Conservation (phyloP, 1,140 invertebrate species). For the Drosophila mauritiana region DNA sequence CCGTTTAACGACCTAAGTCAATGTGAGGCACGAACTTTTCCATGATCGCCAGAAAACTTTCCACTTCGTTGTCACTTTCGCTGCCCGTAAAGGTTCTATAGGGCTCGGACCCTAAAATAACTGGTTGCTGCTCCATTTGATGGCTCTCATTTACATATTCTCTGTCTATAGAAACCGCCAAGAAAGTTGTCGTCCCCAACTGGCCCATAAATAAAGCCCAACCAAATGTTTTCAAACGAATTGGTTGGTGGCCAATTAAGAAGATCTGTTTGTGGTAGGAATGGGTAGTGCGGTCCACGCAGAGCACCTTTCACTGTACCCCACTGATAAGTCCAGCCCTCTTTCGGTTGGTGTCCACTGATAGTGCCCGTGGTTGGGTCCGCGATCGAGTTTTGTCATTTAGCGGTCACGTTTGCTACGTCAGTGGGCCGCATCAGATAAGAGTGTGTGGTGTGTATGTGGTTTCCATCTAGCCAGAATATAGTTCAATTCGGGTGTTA, state of each 20-base stretch:
- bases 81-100: constrained; percentile 41
- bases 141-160: constrained; percentile 41
- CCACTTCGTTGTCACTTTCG: constrained; percentile 67
- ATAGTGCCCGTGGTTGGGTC: constrained; percentile 25
- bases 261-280: background rate
- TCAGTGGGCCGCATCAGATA: constrained; percentile 40
- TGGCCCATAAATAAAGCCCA: constrained; percentile 14
- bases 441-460: background rate
- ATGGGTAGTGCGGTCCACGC: constrained; percentile 9
- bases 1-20: constrained; percentile 23
- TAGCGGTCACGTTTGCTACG: constrained; percentile 61
- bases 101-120: constrained; percentile 9
- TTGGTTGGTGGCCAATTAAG: constrained; percentile 5
- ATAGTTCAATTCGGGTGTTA: constrained; percentile 6
- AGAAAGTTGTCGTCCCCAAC: constrained; percentile 17
- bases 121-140: constrained; percentile 37
- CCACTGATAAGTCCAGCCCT: constrained; percentile 21
- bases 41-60: constrained; percentile 48
- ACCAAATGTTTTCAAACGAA: constrained; percentile 13
- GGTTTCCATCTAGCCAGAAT: constrained; percentile 3
- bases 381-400: constrained; percentile 50
- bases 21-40: constrained; percentile 34
- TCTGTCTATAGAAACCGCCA: constrained; percentile 6
- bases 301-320: constrained; percentile 37
- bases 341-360: constrained; percentile 6